Evolutionary conservation across 2,888 invertebrate species (phyloP).

Genomic region (Gymnoscelis rufifasciata): DNA sequence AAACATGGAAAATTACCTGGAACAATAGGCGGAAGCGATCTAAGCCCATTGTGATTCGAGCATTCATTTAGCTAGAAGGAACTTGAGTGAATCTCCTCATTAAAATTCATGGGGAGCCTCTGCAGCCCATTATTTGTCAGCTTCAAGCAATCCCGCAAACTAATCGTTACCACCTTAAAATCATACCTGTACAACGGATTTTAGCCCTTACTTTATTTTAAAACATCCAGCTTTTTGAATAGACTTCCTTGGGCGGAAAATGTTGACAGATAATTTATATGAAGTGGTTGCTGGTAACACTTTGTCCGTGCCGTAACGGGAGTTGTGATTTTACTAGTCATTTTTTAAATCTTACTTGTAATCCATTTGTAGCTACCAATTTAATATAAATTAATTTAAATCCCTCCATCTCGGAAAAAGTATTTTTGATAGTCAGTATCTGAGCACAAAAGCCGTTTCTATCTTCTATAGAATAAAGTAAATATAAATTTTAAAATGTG

Average conservation of each 20-base stretch:
- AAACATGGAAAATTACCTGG: slow-evolving; percentile 10
- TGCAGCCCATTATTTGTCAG: slow-evolving; percentile 46
- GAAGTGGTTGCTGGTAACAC: slow-evolving; percentile 26
- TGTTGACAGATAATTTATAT: slow-evolving; percentile 30
- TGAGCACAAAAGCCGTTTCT: no score
- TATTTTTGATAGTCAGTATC: no score
- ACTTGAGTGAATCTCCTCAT: slow-evolving; percentile 47
- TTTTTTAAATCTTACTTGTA: slow-evolving; percentile 1
- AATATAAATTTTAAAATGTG: no score
- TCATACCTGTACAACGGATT: slow-evolving; percentile 20
- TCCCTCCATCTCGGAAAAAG: no score
- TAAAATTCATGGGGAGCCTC: slow-evolving; percentile 53
- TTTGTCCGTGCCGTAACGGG: slow-evolving; percentile 23
- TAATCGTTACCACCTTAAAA: slow-evolving; percentile 30
- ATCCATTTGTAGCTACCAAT: no score
- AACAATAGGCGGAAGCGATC: slow-evolving; percentile 32
- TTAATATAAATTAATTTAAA: no score
- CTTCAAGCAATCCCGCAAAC: slow-evolving; percentile 35
- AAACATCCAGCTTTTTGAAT: slow-evolving; percentile 5
- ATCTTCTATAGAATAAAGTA: no score
- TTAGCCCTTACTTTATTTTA: slow-evolving; percentile 15
- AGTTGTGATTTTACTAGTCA: slow-evolving; percentile 22
- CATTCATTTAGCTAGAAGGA: slow-evolving; percentile 47
- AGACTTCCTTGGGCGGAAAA: slow-evolving; percentile 18
- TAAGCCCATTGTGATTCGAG: slow-evolving; percentile 46